Conservation (phyloP, 1,140 invertebrate genomes). For the Pachyrhynchus sulphureomaculatus region DNA sequence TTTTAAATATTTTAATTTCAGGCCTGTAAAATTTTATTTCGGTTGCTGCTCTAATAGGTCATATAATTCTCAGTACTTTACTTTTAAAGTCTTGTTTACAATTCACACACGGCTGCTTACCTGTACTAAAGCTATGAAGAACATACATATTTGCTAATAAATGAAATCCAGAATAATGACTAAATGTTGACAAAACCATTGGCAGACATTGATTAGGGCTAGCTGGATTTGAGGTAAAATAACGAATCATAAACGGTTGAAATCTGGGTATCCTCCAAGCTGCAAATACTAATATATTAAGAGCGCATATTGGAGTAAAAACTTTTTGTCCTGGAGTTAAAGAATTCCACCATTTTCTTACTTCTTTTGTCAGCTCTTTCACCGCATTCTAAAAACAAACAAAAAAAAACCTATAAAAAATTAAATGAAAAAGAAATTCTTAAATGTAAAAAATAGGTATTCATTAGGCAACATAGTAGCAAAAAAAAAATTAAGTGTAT, state of each 20-base stretch:
- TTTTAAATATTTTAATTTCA: too few species aligned
- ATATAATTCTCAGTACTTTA: too few species aligned
- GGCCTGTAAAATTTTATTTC: too few species aligned
- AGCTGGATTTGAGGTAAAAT: conserved; percentile 82
- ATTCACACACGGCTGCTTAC: too few species aligned
- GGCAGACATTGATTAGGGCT: conserved; percentile 74
- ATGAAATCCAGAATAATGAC: conserved; percentile 86
- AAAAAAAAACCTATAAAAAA: conserved; percentile 1
- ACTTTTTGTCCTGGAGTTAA: conserved; percentile 74
- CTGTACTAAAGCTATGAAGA: conserved; percentile 78
- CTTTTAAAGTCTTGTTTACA: too few species aligned
- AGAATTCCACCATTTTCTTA: conserved; percentile 73
- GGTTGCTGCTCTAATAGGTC: too few species aligned
- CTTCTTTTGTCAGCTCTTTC: conserved; percentile 59
- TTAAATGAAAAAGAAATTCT: background rate
- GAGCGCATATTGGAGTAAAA: conserved; percentile 75
- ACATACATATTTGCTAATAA: conserved; percentile 95
- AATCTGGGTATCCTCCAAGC: conserved; percentile 78
- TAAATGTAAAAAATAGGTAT: too few species aligned
- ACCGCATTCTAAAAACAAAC: conserved; percentile 54
- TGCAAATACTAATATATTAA: conserved; percentile 79
- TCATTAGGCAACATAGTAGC: too few species aligned
- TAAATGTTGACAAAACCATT: conserved; percentile 92
- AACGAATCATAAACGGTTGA: conserved; percentile 76
- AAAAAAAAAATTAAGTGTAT: too few species aligned